Percentiles rank a stretch among this genome's conserved stretches.
phyloP scores from a whole-genome alignment of 1,140 invertebrate species.

The Microplitis demolitor region DNA sequence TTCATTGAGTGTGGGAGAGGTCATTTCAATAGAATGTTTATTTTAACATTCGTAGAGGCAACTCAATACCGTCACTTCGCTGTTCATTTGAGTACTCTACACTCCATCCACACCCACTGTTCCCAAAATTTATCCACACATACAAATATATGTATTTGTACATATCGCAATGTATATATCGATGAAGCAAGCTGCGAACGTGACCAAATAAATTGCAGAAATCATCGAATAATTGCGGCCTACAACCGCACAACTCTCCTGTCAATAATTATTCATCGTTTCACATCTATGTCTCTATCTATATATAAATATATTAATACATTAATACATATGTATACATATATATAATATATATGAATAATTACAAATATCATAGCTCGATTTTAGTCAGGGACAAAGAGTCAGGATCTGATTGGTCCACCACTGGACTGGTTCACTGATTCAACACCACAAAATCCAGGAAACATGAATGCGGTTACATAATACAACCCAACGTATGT shows the following conservation, averaged over 20 bases:
- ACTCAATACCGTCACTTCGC: too few relatives aligned
- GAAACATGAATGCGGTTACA: too few relatives aligned
- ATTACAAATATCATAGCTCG: neutral
- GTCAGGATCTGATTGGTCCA: neutral
- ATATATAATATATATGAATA: neutral
- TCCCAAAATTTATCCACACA: too few relatives aligned
- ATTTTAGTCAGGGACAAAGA: neutral
- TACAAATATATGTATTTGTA: neutral
- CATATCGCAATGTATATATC: neutral
- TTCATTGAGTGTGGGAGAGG: too few relatives aligned
- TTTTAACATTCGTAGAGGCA: too few relatives aligned
- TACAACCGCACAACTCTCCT: slow-evolving; percentile 5
- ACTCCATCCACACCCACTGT: too few relatives aligned
- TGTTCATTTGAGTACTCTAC: too few relatives aligned
- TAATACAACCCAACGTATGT: too few relatives aligned
- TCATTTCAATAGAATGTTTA: too few relatives aligned
- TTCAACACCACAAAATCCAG: neutral
- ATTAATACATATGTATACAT: neutral
- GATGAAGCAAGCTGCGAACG: slow-evolving; percentile 4
- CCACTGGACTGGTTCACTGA: neutral
- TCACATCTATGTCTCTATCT: neutral
- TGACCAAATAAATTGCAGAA: slow-evolving; percentile 18
- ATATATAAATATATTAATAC: neutral
- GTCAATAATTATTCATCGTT: slow-evolving; percentile 22
- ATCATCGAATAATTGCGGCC: slow-evolving; percentile 18